A percentile compares a stretch with the other conserved stretches of the same genome.
These are phyloP conservation scores for Aleiodes leptofemur DNA, from an alignment of 2,888 invertebrate genomes.

Conservation along the genomic window DNA sequence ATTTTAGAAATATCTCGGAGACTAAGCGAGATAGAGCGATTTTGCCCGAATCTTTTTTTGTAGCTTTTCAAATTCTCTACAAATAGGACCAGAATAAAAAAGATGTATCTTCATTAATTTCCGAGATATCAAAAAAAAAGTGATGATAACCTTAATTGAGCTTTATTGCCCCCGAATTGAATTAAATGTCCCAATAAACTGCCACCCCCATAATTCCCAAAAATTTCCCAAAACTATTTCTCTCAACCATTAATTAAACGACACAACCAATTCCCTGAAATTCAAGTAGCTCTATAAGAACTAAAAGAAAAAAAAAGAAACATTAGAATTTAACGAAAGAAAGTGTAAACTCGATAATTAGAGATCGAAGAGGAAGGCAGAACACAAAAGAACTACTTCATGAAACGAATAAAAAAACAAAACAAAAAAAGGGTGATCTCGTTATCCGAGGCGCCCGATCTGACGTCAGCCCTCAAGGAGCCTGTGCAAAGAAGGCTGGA, in stretches of 20 bases:
- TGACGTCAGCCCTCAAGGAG: conserved; percentile 63
- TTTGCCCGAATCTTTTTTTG: too few relatives aligned
- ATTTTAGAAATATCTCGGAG: too few relatives aligned
- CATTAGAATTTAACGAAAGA: conserved; percentile 40
- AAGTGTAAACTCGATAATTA: conserved; percentile 57
- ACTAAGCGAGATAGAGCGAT: too few relatives aligned
- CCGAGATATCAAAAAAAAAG: too few relatives aligned
- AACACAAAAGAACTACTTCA: conserved; percentile 8
- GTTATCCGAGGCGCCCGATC: conserved; percentile 66
- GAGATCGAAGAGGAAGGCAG: conserved; percentile 49
- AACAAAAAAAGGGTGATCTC: conserved; percentile 56
- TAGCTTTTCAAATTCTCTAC: too few relatives aligned
- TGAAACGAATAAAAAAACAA: conserved; percentile 24
- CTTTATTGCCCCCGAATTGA: too few relatives aligned
- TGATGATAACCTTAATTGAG: too few relatives aligned
- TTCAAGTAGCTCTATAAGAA: conserved; percentile 24
- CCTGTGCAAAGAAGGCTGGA: conserved; percentile 50
- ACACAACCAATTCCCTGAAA: background rate
- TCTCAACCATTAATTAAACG: background rate
- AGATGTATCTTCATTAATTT: too few relatives aligned
- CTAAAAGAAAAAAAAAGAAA: conserved; percentile 25
- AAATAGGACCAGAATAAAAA: too few relatives aligned
- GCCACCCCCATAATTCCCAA: conserved; percentile 7
- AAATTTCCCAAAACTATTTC: background rate
- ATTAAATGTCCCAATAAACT: background rate